phyloP scores from a whole-genome alignment of 2,113 vertebrate species.

The Myotis yumanensis region DNA sequence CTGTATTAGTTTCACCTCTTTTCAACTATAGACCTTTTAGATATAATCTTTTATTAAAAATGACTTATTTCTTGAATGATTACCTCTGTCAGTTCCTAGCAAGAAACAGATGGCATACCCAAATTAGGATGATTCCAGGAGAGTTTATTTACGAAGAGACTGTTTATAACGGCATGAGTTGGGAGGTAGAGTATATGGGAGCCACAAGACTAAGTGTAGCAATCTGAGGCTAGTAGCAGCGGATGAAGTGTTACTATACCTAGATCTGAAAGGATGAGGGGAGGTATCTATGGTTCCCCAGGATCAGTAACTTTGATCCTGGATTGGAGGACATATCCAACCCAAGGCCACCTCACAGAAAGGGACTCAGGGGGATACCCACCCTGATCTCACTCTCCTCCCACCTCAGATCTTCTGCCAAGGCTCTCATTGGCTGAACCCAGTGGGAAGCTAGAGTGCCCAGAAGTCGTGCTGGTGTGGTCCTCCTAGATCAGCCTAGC shows the following conservation, averaged over 20 bases:
- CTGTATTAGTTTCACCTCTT: slow-evolving; percentile 21
- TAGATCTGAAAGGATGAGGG: background rate
- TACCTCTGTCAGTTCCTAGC: background rate
- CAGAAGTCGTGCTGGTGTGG: background rate
- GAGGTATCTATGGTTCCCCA: background rate
- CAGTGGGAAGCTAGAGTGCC: background rate
- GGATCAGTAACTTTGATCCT: background rate
- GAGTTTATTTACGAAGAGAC: slow-evolving; percentile 12
- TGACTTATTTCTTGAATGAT: slow-evolving; percentile 34
- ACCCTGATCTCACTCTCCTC: background rate
- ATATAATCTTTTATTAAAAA: slow-evolving; percentile 41
- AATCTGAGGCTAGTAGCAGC: background rate
- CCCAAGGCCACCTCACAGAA: background rate
- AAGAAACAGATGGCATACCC: slow-evolving; percentile 41
- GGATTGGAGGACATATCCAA: background rate
- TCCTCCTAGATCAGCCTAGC: background rate
- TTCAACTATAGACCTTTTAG: slow-evolving; percentile 18
- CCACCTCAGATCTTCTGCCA: background rate
- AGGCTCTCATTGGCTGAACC: background rate
- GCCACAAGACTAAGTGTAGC: background rate
- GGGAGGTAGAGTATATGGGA: background rate
- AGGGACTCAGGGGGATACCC: background rate
- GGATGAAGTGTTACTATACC: background rate
- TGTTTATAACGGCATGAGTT: background rate
- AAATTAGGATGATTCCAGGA: slow-evolving; percentile 2